Percentiles rank a stretch among this genome's conserved stretches.
Conservation (phyloP, 1,140 invertebrate genomes). For the Pogonomyrmex barbatus region DNA sequence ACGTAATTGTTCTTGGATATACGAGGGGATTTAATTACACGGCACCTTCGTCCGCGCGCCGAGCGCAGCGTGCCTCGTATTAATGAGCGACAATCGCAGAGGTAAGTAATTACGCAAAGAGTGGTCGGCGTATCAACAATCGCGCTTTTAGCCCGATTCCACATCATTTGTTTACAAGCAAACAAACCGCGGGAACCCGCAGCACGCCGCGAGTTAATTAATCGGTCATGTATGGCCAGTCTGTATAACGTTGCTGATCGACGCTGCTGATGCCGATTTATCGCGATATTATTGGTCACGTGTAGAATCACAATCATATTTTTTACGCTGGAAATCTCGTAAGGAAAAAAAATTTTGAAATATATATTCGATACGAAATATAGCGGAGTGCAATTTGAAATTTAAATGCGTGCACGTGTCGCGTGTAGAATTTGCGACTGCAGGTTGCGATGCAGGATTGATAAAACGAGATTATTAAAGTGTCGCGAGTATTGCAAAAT, state of each 20-base stretch:
- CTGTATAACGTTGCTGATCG: slow-evolving; percentile 30
- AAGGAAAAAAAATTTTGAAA: background rate
- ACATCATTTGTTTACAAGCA: slow-evolving; percentile 69
- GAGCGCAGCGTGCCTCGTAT: slow-evolving; percentile 52
- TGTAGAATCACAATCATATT: too few species aligned
- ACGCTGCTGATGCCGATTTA: slow-evolving; percentile 40
- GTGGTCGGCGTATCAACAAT: slow-evolving; percentile 56
- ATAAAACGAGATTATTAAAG: background rate
- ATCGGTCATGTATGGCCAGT: slow-evolving; percentile 33
- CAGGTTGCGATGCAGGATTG: background rate
- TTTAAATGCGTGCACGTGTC: background rate
- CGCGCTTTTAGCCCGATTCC: slow-evolving; percentile 31
- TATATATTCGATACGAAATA: background rate
- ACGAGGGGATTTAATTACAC: slow-evolving; percentile 62
- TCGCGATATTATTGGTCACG: background rate
- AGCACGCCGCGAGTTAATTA: slow-evolving; percentile 49
- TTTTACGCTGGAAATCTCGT: background rate
- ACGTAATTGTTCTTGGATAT: slow-evolving; percentile 58
- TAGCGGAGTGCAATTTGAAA: background rate
- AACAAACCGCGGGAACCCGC: background rate
- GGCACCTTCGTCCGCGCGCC: slow-evolving; percentile 44
- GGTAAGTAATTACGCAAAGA: slow-evolving; percentile 72
- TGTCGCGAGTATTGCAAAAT: background rate
- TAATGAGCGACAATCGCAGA: slow-evolving; percentile 63
- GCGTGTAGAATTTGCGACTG: background rate